Evolutionary conservation across 2,113 vertebrate species (phyloP), one percentile per base, ranked within the genome.

Genomic region (Procapra przewalskii): DNA sequence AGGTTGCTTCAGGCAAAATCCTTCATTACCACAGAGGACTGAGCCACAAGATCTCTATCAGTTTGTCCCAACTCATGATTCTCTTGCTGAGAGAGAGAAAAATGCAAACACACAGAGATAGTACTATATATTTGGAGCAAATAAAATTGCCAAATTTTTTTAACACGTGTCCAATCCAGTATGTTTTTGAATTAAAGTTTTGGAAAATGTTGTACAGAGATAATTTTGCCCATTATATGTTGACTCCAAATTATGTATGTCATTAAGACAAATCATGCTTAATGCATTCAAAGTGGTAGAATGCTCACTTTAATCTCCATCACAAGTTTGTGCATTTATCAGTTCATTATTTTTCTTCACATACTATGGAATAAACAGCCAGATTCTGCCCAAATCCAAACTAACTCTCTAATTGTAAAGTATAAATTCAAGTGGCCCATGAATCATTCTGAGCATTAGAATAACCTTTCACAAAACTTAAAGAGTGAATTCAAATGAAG

Each of bases 81-180:
- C 33, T 75, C 55, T 93, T 91, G 95, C 94, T 96, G 60, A 89
- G 40, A 80, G 11, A 97, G 8, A 81, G 23, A 48, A 96, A 96
- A 92, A 71, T 36, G 25, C 29, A 94, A 96, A 88, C 3, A 27
- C 48, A 71, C 50, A 87, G 43, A 64, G 0, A 95, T 6, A 36
- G 27, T 45, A 48, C 23, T 45, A 43, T 60, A 71, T 40, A 64
- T 59, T 64, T 59, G 12, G 15, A 21, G 31, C 48, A 7, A 71
- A 84, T 54, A 80, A 96, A 94, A 83, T 93, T 64, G 40, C 13
- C 14, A 57, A 75, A 92, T 23, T 71, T 92, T 92, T 64, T n/a
- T 6, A 45, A 48, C 31, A 90, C 4, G 8, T 54, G 12, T 33
- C 16, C 9, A 31, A 77, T 48, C 23, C 2, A 29, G 5, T 88